These are phyloP conservation scores for Acleris holmiana DNA, from an alignment of 2,888 invertebrate genomes.

Conservation along the genomic window DNA sequence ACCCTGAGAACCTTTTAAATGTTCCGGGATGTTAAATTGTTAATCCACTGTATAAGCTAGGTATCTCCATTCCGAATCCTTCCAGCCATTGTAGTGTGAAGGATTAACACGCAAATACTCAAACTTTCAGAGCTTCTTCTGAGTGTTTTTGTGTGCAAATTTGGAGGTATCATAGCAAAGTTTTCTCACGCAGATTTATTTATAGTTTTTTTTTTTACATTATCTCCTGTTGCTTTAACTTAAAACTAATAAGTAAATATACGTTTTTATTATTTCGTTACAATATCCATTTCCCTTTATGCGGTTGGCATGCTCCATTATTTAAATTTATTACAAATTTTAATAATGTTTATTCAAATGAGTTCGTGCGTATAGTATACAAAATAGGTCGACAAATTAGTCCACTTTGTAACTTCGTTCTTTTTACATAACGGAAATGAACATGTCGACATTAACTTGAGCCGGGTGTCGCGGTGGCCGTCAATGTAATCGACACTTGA, in stretches of 20 bases:
- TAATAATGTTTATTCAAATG: conserved; percentile 1
- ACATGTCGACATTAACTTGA: conserved; percentile 7
- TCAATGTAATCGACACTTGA: conserved; percentile 38
- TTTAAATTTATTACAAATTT: background rate
- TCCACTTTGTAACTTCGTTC: conserved; percentile 1
- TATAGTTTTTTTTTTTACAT: background rate
- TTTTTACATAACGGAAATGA: conserved; percentile 7
- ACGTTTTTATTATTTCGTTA: no score
- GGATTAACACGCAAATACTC: no score
- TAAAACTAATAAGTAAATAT: no score
- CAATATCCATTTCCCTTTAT: background rate
- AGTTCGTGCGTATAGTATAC: background rate
- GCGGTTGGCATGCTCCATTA: background rate
- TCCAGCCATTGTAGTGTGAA: no score
- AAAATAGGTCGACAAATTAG: conserved; percentile 1
- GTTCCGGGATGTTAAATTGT: no score
- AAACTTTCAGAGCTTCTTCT: no score
- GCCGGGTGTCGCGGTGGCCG: conserved; percentile 21
- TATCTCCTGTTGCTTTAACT: no score
- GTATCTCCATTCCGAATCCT: no score
- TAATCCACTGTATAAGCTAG: no score
- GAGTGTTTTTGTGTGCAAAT: no score
- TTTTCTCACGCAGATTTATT: background rate
- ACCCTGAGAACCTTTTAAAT: no score
- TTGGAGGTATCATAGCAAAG: no score